Percentiles rank a stretch among this genome's conserved stretches.
These are phyloP conservation scores for Rhagonycha lutea DNA, from an alignment of 2,888 invertebrate species.

Conservation along the genomic window DNA sequence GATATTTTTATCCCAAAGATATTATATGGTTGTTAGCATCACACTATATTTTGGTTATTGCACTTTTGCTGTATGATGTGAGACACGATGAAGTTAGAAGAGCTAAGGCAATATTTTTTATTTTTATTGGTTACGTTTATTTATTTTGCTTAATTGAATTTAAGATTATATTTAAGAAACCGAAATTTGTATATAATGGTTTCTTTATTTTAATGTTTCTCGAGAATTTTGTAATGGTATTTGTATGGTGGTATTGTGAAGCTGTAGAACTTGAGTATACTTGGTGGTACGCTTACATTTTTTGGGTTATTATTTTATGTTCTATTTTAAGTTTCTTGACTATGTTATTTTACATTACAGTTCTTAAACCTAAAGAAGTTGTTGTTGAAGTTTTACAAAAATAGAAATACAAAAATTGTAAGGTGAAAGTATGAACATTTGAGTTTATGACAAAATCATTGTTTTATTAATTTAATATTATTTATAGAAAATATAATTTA, in stretches of 20 bases:
- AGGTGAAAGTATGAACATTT: not conserved
- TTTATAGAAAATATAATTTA: not conserved
- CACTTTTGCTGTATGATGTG: slow-evolving; percentile 67
- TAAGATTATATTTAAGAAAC: slow-evolving; percentile 75
- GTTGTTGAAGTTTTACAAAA: slow-evolving; percentile 37
- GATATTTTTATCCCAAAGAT: slow-evolving; percentile 67
- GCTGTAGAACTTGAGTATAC: slow-evolving; percentile 59
- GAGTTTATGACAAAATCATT: not conserved
- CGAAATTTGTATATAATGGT: slow-evolving; percentile 69
- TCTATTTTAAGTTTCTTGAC: slow-evolving; percentile 63
- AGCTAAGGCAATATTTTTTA: slow-evolving; percentile 60
- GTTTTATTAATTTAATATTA: not conserved
- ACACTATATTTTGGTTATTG: slow-evolving; percentile 70
- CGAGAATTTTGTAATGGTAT: slow-evolving; percentile 72
- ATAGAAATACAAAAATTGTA: not conserved
- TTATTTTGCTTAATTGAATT: slow-evolving; percentile 79
- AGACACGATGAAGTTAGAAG: slow-evolving; percentile 57
- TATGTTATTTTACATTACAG: slow-evolving; percentile 65
- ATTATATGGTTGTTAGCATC: slow-evolving; percentile 63
- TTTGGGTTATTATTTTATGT: slow-evolving; percentile 65
- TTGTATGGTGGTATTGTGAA: slow-evolving; percentile 66
- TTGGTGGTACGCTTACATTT: slow-evolving; percentile 74
- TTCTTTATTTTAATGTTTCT: slow-evolving; percentile 68
- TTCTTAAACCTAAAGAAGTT: slow-evolving; percentile 64
- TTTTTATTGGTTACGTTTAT: slow-evolving; percentile 75